Evolutionary conservation across 2,113 vertebrate species (phyloP).

Genomic region (Clupea harengus): DNA sequence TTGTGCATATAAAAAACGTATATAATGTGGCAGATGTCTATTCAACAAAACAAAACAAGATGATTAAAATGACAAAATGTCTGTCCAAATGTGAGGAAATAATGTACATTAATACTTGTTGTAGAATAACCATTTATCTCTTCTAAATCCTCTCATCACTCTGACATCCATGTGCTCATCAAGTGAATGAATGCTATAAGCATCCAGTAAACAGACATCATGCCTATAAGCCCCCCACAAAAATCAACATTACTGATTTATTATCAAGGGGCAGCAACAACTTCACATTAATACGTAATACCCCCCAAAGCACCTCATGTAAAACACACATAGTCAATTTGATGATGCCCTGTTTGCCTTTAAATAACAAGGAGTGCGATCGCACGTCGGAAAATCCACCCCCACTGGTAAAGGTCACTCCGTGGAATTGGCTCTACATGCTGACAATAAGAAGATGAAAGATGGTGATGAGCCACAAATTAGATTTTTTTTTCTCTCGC

Average conservation of each 20-base stretch:
- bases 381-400: slow-evolving; percentile 18
- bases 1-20: no score
- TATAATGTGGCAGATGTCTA: no score
- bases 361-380: slow-evolving; percentile 36
- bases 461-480: slow-evolving; percentile 28
- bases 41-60: no score
- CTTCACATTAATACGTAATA: slow-evolving; percentile 50
- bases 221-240: not conserved
- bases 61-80: not conserved
- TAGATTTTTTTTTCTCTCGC: slow-evolving; percentile 21
- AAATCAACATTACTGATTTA: slow-evolving; percentile 31
- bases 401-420: slow-evolving; percentile 41
- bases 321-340: slow-evolving; percentile 49
- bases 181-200: not conserved
- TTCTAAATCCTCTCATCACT: not conserved
- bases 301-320: slow-evolving; percentile 43
- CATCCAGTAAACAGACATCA: not conserved
- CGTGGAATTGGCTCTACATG: not conserved
- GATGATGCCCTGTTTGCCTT: slow-evolving; percentile 40
- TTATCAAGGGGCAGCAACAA: slow-evolving; percentile 36
- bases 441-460: slow-evolving; percentile 34
- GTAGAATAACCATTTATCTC: not conserved
- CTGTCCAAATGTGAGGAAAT: not conserved
- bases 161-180: not conserved
- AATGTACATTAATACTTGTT: not conserved